These are phyloP conservation scores for Thryonomys swinderianus DNA, from an alignment of 2,113 vertebrate genomes.

Conservation along the genomic window DNA sequence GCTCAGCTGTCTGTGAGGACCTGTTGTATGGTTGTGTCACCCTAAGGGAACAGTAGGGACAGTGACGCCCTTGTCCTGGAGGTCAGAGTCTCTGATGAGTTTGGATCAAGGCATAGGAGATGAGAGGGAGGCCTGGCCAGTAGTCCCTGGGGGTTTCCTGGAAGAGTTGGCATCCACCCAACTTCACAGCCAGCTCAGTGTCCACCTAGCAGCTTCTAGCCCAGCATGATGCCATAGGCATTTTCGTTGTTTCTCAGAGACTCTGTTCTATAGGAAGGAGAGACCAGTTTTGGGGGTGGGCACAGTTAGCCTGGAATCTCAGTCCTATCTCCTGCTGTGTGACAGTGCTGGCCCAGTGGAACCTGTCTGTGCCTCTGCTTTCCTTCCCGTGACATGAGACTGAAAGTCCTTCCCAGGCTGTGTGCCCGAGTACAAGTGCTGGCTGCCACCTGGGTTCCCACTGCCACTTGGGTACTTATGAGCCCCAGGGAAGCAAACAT, in stretches of 20 bases:
- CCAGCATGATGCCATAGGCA: not conserved
- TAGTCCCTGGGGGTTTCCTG: not conserved
- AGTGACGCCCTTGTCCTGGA: not conserved
- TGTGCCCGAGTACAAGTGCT: accelerated
- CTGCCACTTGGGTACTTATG: not conserved
- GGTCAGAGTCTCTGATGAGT: not conserved
- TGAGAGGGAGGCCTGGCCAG: not conserved
- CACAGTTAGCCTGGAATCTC: not conserved
- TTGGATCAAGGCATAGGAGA: not conserved
- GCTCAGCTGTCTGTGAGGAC: not conserved
- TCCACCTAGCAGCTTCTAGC: not conserved
- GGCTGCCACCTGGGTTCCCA: not conserved
- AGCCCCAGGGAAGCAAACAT: not conserved
- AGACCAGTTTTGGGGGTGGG: not conserved
- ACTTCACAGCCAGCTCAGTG: not conserved
- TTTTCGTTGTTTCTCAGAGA: not conserved
- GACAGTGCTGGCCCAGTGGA: not conserved
- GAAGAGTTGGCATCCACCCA: not conserved
- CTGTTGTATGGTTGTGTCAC: not conserved
- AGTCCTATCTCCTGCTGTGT: not conserved
- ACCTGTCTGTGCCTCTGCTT: not conserved
- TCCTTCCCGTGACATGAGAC: not conserved
- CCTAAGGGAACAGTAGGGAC: not conserved
- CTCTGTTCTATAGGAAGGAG: not conserved
- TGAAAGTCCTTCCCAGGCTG: not conserved